Evolutionary conservation across 1,140 invertebrate genomes (phyloP), one percentile per base, ranked within the genome.

Genomic region (Tetragnatha versicolor): DNA sequence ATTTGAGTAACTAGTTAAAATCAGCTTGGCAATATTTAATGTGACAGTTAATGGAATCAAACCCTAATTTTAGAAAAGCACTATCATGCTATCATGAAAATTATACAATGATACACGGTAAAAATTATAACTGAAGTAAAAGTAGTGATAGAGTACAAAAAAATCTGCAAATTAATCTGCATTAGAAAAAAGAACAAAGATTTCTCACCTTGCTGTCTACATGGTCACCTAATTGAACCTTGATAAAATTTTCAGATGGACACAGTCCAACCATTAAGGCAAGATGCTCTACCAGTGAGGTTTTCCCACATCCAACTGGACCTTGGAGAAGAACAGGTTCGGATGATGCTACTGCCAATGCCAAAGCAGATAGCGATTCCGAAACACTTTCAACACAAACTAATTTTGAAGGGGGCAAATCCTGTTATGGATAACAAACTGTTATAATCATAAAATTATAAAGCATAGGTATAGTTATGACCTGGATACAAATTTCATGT

Each of bases 171-270:
- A n/a, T n/a, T n/a, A n/a, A n/a, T n/a, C n/a, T n/a, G n/a, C n/a
- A n/a, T n/a, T n/a, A n/a, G n/a, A n/a, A n/a, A n/a, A n/a, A n/a
- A n/a, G n/a, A n/a, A n/a, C n/a, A n/a, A n/a, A n/a, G n/a, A n/a
- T n/a, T n/a, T n/a, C n/a, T 72, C 73, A 89, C 88, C 87, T 97
- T 95, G 61, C 94, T 94, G 85, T 99, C 98, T n/a, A 95, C 97
- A 86, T 99, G 96, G 88, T 99, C 97, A 3, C 96, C 95, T 5
- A 99, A 87, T 84, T 99, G 97, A 33, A 99, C 91, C 86, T 93
- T 94, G 53, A 93, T 83, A 9, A 90, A 82, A 9, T 88, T 77
- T 1, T 87, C 87, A 37, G 84, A 82, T 27, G 82, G 70, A 45
- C 27, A 33, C 45, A 91, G 88, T 17, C 94, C 93, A 2, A 93